phyloP scores from a whole-genome alignment of 1,140 invertebrate genomes.

The Elysia chlorotica region DNA sequence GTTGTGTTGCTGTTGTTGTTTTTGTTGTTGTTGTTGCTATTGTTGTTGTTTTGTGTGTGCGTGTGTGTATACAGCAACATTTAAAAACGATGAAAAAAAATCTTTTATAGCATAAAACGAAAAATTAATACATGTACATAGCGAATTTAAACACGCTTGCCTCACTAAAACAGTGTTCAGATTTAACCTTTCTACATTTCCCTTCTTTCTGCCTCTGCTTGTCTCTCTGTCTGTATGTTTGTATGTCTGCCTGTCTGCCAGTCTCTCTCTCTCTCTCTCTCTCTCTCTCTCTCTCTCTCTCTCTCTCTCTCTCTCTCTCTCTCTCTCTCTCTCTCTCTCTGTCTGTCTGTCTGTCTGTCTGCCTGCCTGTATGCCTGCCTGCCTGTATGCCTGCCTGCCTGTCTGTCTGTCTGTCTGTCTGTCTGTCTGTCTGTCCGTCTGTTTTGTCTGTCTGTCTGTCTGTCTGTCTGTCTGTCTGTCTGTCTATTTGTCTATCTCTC shows the following conservation, averaged over 20 bases:
- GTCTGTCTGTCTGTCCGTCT: too few species aligned
- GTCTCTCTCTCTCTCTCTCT: constrained; percentile 2
- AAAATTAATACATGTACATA: neutral
- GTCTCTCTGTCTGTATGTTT: neutral
- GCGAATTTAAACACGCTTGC: neutral
- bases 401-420: too few species aligned
- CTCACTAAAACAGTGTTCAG: neutral
- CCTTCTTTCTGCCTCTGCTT: neutral
- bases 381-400: too few species aligned
- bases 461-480: too few species aligned
- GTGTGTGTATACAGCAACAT: too few species aligned
- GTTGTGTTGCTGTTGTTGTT: too few species aligned
- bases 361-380: too few species aligned
- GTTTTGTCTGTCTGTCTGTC: too few species aligned
- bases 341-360: neutral
- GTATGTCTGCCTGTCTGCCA: neutral
- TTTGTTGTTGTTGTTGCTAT: too few species aligned
- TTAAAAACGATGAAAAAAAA: neutral
- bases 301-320: constrained; percentile 6
- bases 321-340: constrained; percentile 5
- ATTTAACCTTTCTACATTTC: neutral
- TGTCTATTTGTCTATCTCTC: too few species aligned
- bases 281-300: constrained; percentile 11
- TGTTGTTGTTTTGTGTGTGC: too few species aligned
- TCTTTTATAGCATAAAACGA: neutral